Evolutionary conservation across 2,797 vertebrate genomes (phyloP).

Genomic region (Gadopsis bispinosus): DNA sequence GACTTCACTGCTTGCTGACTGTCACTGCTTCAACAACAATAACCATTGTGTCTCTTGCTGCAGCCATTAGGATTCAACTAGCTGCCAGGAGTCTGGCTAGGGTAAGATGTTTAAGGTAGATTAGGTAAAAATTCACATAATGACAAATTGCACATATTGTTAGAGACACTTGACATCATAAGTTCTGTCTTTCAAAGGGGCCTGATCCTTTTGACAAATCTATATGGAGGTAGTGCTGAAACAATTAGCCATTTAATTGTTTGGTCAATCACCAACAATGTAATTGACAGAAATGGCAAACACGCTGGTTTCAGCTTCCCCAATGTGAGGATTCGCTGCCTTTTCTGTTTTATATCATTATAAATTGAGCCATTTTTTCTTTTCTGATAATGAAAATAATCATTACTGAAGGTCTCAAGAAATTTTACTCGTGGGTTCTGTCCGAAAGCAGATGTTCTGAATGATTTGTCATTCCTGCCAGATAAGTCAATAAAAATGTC

Average conservation of each 20-base stretch:
- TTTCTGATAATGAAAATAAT: background rate
- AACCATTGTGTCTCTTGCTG: conserved; percentile 17
- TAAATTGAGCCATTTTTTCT: background rate
- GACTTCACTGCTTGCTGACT: background rate
- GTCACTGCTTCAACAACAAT: conserved; percentile 21
- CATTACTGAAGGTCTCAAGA: background rate
- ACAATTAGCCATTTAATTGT: background rate
- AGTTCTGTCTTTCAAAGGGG: background rate
- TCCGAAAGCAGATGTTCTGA: background rate
- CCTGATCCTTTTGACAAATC: conserved; percentile 7
- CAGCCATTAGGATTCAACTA: conserved; percentile 49
- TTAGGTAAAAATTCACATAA: background rate
- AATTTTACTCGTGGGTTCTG: background rate
- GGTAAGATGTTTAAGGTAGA: conserved; percentile 7
- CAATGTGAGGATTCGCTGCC: background rate
- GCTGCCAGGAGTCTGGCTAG: conserved; percentile 33
- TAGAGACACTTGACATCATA: background rate
- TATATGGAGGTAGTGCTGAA: background rate
- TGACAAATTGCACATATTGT: conserved; percentile 1
- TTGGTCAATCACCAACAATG: conserved; percentile 6
- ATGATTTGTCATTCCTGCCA: conserved; percentile 1
- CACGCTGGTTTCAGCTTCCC: background rate
- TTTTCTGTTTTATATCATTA: background rate
- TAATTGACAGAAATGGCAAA: background rate
- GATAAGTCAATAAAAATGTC: conserved; percentile 22